Evolutionary conservation across 2,797 vertebrate genomes (phyloP).

Genomic region (Cetoscarus ocellatus): DNA sequence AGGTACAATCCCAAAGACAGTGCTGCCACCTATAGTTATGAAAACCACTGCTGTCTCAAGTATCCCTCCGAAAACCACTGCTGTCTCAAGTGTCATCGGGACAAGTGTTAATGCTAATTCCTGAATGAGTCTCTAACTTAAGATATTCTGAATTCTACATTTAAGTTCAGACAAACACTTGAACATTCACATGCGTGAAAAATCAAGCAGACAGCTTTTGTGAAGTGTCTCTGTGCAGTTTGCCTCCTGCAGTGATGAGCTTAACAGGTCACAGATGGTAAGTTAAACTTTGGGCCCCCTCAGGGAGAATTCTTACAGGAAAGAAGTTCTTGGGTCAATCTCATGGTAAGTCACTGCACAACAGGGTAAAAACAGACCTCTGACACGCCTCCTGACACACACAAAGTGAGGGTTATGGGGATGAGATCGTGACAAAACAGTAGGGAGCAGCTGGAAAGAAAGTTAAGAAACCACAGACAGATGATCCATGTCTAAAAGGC

Average conservation of each 20-base stretch:
- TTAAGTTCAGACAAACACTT: slow-evolving; percentile 6
- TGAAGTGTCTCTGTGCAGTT: slow-evolving; percentile 28
- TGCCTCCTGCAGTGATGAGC: slow-evolving; percentile 69
- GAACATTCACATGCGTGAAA: slow-evolving; percentile 16
- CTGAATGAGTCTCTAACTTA: background rate
- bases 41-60: slow-evolving; percentile 8
- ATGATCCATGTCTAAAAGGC: slow-evolving; percentile 30
- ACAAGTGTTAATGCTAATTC: background rate
- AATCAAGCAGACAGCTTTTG: slow-evolving; percentile 35
- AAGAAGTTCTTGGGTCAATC: slow-evolving; percentile 62
- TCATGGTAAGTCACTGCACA: slow-evolving; percentile 49
- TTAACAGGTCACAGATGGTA: slow-evolving; percentile 81
- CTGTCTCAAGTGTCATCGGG: slow-evolving; percentile 17
- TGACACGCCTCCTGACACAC: slow-evolving; percentile 42
- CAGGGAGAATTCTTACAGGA: slow-evolving; percentile 61
- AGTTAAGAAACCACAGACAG: slow-evolving; percentile 29
- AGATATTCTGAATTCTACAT: slow-evolving; percentile 4
- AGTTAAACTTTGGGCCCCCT: slow-evolving; percentile 59
- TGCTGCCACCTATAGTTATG: too few relatives aligned
- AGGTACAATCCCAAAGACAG: slow-evolving; percentile 17
- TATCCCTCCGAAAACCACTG: slow-evolving; percentile 7
- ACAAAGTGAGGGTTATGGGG: slow-evolving; percentile 28
- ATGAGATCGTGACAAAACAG: slow-evolving; percentile 35
- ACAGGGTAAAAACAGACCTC: slow-evolving; percentile 47
- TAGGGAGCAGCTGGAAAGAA: slow-evolving; percentile 50